Evolutionary conservation across 2,888 invertebrate species (phyloP), one percentile per base, ranked within the genome.

Genomic region (Ophioninae sp.): DNA sequence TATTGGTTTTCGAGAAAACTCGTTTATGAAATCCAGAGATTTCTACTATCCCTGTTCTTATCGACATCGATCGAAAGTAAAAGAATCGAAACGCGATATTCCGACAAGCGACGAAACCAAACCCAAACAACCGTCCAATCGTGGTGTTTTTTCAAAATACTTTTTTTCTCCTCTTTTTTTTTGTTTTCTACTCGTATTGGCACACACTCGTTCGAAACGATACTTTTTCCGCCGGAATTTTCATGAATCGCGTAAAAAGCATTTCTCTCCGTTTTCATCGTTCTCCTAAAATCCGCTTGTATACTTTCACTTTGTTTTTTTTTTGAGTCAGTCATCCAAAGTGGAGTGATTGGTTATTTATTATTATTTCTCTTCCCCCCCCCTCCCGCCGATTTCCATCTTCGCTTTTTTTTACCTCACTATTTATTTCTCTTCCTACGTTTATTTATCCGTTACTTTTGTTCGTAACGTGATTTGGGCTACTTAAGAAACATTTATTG

Each of bases 241-340:
- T 58, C 30, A 63, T 41, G 63, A 63, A 37, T 30, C 58, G 77
- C 80, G 63, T 71, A 67, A 72, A 78, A 71, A 58, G n/a, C 39
- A 61, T 61, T 75, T 51, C 56, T 78, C 73, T 81, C 30, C 63
- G 75, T 85, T 75, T 20, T 56, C 56, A 8, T 81, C 17, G 61
- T 58, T 76, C 8, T 30, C 73, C 72, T 79, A 61, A 10, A 37
- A 22, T 10, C 65, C 8, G 51, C 41, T 79, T 78, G 56, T 74
- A 81, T 82, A 78, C 83, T 85, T 83, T 83, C 61, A 81, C 61
- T 82, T 86, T 44, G 79, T 85, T 85, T 84, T 30, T 30, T 30
- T 30, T 63, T 81, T 81, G 78, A 79, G 84, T 84, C 78, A 84
- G 78, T 81, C 81, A 61, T 79, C 74, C 67, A 72, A 72, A 75